phyloP scores from a whole-genome alignment of 2,113 vertebrate species.

The Phainopepla nitens region DNA sequence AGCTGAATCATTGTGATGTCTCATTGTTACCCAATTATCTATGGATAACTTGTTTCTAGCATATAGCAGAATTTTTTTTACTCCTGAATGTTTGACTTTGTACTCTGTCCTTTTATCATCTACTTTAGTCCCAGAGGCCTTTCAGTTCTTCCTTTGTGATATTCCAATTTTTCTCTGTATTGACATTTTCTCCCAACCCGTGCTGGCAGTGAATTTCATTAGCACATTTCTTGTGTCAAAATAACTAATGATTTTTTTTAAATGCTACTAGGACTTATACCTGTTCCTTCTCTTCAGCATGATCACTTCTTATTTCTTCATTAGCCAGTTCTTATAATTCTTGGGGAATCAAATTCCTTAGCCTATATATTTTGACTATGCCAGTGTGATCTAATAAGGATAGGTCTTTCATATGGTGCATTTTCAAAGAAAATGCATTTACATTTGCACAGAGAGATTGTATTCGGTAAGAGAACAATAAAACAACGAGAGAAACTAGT shows the following conservation, averaged over 20 bases:
- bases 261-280: neutral
- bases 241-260: neutral
- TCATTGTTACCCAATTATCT: neutral
- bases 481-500: neutral
- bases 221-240: neutral
- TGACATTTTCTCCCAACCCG: neutral
- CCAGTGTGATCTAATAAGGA: neutral
- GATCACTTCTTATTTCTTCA: neutral
- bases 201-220: neutral
- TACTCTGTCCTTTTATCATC: conserved; percentile 12
- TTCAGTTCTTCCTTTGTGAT: neutral
- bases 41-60: neutral
- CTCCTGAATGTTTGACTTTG: neutral
- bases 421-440: neutral
- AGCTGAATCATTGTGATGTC: neutral
- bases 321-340: neutral
- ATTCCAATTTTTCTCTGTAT: neutral
- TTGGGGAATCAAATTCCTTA: neutral
- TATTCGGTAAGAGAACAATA: neutral
- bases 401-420: neutral
- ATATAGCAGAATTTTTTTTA: neutral
- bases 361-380: neutral
- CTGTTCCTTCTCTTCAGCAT: neutral
- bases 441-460: neutral
- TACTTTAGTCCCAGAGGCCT: neutral